These are phyloP conservation scores for Dolomedes plantarius DNA, from an alignment of 2,888 invertebrate genomes.

Conservation along the genomic window DNA sequence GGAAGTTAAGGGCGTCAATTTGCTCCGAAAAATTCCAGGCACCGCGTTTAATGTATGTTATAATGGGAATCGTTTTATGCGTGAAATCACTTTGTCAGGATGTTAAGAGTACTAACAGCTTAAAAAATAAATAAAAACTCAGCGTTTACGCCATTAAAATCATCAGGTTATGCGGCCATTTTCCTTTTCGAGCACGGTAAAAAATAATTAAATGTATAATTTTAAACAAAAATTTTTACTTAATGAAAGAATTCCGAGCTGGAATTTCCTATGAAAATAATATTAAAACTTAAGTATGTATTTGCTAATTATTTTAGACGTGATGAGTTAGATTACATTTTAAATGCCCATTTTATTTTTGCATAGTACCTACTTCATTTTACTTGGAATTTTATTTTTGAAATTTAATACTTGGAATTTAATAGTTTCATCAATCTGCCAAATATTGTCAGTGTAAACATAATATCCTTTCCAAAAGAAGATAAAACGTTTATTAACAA, in stretches of 20 bases:
- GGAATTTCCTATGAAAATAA: too few relatives aligned
- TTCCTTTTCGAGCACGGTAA: background rate
- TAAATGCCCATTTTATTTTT: too few relatives aligned
- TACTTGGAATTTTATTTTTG: too few relatives aligned
- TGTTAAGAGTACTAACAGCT: conserved; percentile 1
- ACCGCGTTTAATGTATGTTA: conserved; percentile 41
- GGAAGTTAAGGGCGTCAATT: conserved; percentile 34
- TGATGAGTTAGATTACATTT: too few relatives aligned
- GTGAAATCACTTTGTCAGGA: conserved; percentile 17
- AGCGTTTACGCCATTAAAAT: conserved; percentile 19
- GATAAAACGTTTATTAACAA: too few relatives aligned
- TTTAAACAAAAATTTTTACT: background rate
- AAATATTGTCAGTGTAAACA: too few relatives aligned
- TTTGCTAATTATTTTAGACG: too few relatives aligned
- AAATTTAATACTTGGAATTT: too few relatives aligned
- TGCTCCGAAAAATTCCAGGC: conserved; percentile 26
- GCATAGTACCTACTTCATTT: too few relatives aligned
- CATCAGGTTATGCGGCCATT: conserved; percentile 16
- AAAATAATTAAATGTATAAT: conserved; percentile 17
- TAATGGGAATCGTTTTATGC: conserved; percentile 35
- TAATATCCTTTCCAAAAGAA: too few relatives aligned
- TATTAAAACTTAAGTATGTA: too few relatives aligned
- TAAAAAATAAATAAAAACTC: conserved; percentile 17
- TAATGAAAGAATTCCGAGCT: background rate
- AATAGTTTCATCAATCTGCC: too few relatives aligned